These are phyloP conservation scores for Bettongia penicillata DNA, from an alignment of 2,113 vertebrate species.

Conservation along the genomic window DNA sequence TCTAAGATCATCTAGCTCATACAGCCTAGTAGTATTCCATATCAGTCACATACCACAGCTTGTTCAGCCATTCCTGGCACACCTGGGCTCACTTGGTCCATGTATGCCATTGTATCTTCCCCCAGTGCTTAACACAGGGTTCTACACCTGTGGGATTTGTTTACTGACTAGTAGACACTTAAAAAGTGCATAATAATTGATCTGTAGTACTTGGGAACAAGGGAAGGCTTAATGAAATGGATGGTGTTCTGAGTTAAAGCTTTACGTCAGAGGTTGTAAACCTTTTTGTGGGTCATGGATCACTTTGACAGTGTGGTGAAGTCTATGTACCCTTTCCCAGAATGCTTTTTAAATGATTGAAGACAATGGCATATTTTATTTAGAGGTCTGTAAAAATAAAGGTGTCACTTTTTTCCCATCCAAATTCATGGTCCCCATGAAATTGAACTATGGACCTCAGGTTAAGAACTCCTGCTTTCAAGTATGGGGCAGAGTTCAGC, in stretches of 20 bases:
- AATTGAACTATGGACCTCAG: not conserved
- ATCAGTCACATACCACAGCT: not conserved
- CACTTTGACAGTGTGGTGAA: not conserved
- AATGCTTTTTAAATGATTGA: not conserved
- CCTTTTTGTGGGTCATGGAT: not conserved
- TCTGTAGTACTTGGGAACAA: not conserved
- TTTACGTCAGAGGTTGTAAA: not conserved
- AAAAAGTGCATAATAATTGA: not conserved
- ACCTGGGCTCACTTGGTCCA: not conserved
- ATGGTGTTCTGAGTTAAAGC: not conserved
- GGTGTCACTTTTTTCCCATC: not conserved
- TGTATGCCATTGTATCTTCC: not conserved
- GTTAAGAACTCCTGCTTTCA: not conserved
- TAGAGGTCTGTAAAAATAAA: not conserved
- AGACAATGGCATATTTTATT: not conserved
- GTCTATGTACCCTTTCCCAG: not conserved
- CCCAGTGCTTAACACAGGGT: not conserved
- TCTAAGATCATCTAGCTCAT: not conserved
- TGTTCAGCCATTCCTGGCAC: not conserved
- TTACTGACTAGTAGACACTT: not conserved
- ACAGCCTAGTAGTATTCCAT: not conserved
- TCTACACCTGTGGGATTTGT: not conserved
- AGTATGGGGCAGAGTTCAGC: not conserved
- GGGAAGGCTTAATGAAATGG: not conserved
- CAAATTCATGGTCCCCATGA: not conserved